Conservation (phyloP, 2,888 invertebrate genomes). For the Timema podura region DNA sequence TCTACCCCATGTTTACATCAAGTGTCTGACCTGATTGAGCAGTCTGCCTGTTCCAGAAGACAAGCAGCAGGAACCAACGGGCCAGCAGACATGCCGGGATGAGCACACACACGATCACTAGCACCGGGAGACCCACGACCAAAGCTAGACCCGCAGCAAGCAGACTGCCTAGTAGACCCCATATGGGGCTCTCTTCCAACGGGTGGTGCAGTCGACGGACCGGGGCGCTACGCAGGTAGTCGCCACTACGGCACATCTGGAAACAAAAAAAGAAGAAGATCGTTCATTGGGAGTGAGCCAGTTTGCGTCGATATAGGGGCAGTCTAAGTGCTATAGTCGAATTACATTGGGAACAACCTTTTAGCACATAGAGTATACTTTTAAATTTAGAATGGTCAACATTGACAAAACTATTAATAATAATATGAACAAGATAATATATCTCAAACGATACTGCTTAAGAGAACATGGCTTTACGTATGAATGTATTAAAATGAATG, state of each 20-base stretch:
- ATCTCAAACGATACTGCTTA: too few relatives aligned
- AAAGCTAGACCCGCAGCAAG: constrained; percentile 45
- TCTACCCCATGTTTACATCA: too few relatives aligned
- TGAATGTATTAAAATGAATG: too few relatives aligned
- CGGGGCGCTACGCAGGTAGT: constrained; percentile 38
- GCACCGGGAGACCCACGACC: constrained; percentile 41
- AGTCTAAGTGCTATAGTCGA: too few relatives aligned
- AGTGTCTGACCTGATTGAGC: neutral
- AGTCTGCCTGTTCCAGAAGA: constrained; percentile 32
- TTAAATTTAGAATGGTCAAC: too few relatives aligned
- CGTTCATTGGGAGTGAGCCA: too few relatives aligned
- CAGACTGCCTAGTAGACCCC: constrained; percentile 40
- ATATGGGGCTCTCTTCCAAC: constrained; percentile 43
- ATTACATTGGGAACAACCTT: too few relatives aligned
- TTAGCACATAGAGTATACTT: too few relatives aligned
- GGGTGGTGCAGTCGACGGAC: constrained; percentile 44
- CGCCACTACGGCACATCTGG: constrained; percentile 16
- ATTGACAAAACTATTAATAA: too few relatives aligned
- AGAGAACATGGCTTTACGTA: too few relatives aligned
- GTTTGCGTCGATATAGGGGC: too few relatives aligned
- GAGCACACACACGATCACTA: constrained; percentile 39
- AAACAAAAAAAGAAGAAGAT: neutral
- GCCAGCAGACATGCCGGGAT: constrained; percentile 35
- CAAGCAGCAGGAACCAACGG: constrained; percentile 33
- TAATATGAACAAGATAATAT: too few relatives aligned